phyloP scores from a whole-genome alignment of 2,113 vertebrate species.

The Passer domesticus region DNA sequence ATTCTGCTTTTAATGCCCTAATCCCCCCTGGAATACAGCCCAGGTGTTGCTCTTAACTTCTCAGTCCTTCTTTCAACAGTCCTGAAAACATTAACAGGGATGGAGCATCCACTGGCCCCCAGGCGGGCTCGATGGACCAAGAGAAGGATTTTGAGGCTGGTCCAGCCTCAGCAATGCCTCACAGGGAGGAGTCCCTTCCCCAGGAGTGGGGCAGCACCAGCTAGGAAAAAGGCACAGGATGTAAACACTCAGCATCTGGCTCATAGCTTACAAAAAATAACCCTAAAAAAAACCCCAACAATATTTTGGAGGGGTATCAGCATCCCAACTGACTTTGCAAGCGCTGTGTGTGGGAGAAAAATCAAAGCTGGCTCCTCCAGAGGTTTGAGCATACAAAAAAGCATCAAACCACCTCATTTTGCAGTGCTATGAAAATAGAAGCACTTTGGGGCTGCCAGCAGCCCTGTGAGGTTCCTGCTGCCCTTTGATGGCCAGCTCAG shows the following conservation, averaged over 20 bases:
- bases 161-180: background rate
- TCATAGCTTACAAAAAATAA: background rate
- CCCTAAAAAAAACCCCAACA: background rate
- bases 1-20: background rate
- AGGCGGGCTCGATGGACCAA: accelerated
- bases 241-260: background rate
- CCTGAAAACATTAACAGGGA: accelerated
- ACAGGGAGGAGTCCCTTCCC: background rate
- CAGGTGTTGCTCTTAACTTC: background rate
- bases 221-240: background rate
- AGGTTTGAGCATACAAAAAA: background rate
- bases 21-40: accelerated
- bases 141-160: background rate
- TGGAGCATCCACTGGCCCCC: background rate
- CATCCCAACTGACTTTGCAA: background rate
- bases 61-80: background rate
- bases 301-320: background rate
- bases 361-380: background rate
- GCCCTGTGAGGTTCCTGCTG: background rate
- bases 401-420: background rate
- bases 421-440: background rate
- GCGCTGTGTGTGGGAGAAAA: background rate
- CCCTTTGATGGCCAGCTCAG: background rate
- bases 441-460: background rate
- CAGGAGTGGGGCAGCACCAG: background rate